Conservation (phyloP, 92 coral and sea anemone genomes). For the Pocillopora grandis region DNA sequence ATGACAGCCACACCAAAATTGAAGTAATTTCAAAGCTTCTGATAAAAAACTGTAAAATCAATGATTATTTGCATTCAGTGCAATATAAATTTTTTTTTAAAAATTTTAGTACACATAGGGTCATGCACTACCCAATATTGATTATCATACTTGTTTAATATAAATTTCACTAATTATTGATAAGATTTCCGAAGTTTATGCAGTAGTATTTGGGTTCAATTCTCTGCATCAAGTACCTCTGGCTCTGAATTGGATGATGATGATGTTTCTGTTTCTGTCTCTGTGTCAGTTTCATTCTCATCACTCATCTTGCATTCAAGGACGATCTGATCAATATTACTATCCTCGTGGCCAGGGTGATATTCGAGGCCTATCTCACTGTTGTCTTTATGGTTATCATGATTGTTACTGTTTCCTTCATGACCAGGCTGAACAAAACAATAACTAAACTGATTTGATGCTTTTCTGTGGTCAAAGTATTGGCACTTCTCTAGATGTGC, state of each 20-base stretch:
- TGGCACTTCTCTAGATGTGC: conserved; percentile 88
- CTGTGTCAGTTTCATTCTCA: conserved; percentile 1
- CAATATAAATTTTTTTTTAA: too few species aligned
- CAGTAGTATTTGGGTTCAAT: neutral
- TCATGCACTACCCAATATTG: too few species aligned
- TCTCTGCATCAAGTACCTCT: neutral
- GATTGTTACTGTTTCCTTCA: neutral
- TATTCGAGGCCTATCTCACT: conserved; percentile 31
- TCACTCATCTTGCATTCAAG: conserved; percentile 36
- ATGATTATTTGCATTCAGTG: too few species aligned
- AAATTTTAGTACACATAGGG: too few species aligned
- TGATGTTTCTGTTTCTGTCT: neutral
- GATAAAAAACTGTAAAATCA: too few species aligned
- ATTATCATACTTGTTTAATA: neutral
- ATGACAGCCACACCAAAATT: too few species aligned
- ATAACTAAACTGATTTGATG: conserved; percentile 71
- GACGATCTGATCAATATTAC: conserved; percentile 10
- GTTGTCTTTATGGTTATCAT: neutral
- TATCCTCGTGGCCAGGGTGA: conserved; percentile 3
- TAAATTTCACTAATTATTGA: neutral
- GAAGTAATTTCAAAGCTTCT: too few species aligned
- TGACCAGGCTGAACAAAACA: conserved; percentile 26
- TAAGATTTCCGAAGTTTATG: neutral
- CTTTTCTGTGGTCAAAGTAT: conserved; percentile 71
- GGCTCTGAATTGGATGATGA: conserved; percentile 26